These are phyloP conservation scores for Pristionchus arcanus DNA, from an alignment of 2,888 invertebrate genomes.

Conservation along the genomic window DNA sequence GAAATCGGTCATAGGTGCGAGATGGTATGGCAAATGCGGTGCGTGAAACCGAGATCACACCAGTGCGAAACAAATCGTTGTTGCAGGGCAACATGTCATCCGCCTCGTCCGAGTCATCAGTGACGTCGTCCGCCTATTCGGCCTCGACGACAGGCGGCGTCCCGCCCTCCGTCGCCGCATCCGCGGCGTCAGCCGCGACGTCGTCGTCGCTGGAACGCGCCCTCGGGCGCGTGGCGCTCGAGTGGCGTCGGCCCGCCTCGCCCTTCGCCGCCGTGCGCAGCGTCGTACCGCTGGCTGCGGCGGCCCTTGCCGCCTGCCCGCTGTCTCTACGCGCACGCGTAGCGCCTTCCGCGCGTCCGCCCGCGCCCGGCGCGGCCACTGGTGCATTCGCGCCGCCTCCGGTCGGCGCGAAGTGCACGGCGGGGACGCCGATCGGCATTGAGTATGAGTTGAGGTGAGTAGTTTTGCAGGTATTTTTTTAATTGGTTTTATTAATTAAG, in stretches of 20 bases:
- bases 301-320: conserved; percentile 64
- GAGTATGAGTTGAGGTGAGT: conserved; percentile 31
- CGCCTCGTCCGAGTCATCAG: conserved; percentile 37
- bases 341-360: conserved; percentile 36
- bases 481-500: not conserved
- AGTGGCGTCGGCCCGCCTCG: conserved; percentile 59
- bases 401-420: conserved; percentile 10
- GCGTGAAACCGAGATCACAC: not conserved
- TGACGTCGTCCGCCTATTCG: conserved; percentile 50
- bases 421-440: conserved; percentile 41
- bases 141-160: not conserved
- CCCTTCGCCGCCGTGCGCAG: conserved; percentile 61
- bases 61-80: not conserved
- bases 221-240: conserved; percentile 65
- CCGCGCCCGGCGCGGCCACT: conserved; percentile 8
- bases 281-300: conserved; percentile 62
- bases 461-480: not conserved
- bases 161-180: not conserved
- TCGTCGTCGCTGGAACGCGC: conserved; percentile 60
- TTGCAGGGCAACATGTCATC: conserved; percentile 42
- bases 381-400: not conserved
- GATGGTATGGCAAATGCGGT: too few species aligned
- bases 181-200: not conserved
- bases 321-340: conserved; percentile 51
- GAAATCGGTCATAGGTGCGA: too few species aligned